Base-by-base conservation (phyloP, 1,140 invertebrate species). In the Heliconius congener region DNA sequence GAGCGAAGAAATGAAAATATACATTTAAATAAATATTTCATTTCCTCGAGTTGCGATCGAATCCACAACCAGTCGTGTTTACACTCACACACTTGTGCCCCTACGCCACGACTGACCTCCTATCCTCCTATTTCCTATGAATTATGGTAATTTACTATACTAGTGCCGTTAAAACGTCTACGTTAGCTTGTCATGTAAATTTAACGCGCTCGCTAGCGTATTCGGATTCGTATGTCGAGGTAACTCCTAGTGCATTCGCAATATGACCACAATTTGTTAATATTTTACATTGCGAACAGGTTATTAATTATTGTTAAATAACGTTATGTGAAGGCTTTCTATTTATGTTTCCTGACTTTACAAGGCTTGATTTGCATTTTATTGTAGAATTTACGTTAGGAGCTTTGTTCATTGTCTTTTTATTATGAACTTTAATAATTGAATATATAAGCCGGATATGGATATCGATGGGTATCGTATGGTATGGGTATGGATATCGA, bases 221-320 rank as follows among this genome's bases (percentile, higher is more conserved):
- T 4, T 66, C n/a, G 55, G 23, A 23, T 8, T 57, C n/a, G 60
- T 66, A 66, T 66, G 60, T 66, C 27, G n/a, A 66, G 60, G 1
- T 66, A 30, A 66, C 6, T 27, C 60, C 60, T 30, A 66, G 23
- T 66, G 60, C 60, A 66, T 30, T 66, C 13, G 60, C 23, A 66
- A 30, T 66, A 66, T 66, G 27, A 3, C 60, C 27, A 66, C 60
- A 81, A 85, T 86, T 86, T 86, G 85, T 85, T 85, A 34, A 77
- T 81, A 78, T 81, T 84, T 84, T 83, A 80, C 80, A 39, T 42
- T 74, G 79, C 75, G 66, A 66, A 85, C 75, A 71, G 76, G 76
- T 83, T 85, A 82, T 84, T 84, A 84, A 87, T 84, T 83, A 81
- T 81, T 82, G 80, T 81, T 52, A 81, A 81, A 81, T 81, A 81